A percentile compares a stretch with the other conserved stretches of the same genome.
Conservation (phyloP, 2,113 vertebrate species). For the Regulus satrapa region DNA sequence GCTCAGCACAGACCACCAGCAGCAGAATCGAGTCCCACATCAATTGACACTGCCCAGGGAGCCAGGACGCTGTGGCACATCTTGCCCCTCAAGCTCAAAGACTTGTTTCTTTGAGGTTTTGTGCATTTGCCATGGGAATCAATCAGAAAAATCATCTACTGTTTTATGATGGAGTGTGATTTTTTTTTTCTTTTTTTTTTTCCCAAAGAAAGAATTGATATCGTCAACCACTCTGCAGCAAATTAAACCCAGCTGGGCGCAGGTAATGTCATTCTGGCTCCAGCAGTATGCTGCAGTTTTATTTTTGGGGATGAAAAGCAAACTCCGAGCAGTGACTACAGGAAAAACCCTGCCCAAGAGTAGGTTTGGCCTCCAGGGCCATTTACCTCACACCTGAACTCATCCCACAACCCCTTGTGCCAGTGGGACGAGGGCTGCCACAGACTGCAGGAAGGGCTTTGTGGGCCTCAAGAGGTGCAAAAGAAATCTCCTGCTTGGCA, state of each 20-base stretch:
- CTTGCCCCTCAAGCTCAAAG: neutral
- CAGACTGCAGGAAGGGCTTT: neutral
- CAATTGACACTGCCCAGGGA: neutral
- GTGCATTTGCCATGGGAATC: neutral
- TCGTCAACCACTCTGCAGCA: neutral
- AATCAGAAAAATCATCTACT: neutral
- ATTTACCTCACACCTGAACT: neutral
- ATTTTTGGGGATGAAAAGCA: neutral
- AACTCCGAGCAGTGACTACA: neutral
- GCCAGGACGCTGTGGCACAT: neutral
- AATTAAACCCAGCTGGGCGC: neutral
- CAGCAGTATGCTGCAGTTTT: neutral
- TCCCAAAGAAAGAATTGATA: neutral
- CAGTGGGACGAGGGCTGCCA: neutral
- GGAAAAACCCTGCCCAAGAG: neutral
- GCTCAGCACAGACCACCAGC: rapidly evolving
- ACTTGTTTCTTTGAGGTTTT: neutral
- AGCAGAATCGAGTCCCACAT: neutral
- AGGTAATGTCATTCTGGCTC: neutral
- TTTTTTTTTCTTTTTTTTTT: neutral
- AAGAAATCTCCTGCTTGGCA: neutral
- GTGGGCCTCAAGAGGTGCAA: rapidly evolving
- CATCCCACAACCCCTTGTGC: neutral
- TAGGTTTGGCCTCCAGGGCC: neutral
- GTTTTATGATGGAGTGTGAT: neutral